Percentiles rank a stretch among this genome's conserved stretches.
These are phyloP conservation scores for Urocitellus parryii DNA, from an alignment of 2,113 vertebrate genomes.

Conservation along the genomic window DNA sequence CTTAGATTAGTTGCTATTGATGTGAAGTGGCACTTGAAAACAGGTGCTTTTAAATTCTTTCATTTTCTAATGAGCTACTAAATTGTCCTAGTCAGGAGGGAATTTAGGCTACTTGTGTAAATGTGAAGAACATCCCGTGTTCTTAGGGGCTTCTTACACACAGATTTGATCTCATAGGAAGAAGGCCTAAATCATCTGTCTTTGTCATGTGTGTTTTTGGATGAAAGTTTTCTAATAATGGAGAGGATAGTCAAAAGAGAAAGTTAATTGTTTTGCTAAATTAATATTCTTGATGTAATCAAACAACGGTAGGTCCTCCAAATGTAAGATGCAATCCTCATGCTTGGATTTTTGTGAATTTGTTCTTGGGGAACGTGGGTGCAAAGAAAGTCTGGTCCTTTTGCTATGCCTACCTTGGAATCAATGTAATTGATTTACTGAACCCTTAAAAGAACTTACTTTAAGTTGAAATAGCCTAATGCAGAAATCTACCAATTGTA, in stretches of 20 bases:
- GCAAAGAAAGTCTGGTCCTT: neutral
- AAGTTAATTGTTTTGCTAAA: neutral
- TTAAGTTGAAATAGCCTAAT: neutral
- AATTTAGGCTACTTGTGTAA: neutral
- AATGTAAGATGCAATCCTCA: neutral
- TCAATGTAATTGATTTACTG: neutral
- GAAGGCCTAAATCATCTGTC: neutral
- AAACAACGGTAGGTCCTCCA: neutral
- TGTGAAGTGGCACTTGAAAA: slow-evolving; percentile 1
- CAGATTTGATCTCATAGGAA: neutral
- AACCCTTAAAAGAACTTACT: neutral
- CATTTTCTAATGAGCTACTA: slow-evolving; percentile 26
- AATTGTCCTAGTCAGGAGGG: neutral
- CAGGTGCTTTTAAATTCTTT: neutral
- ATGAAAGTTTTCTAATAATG: neutral
- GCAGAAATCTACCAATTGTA: neutral
- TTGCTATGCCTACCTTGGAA: neutral
- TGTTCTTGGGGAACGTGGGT: neutral
- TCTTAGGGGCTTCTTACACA: neutral
- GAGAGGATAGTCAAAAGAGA: neutral
- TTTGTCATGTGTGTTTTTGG: neutral
- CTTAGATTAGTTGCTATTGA: neutral
- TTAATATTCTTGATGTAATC: neutral
- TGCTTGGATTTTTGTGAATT: neutral
- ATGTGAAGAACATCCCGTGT: neutral